Evolutionary conservation across 2,888 invertebrate genomes (phyloP).

Genomic region (Nezara viridula): DNA sequence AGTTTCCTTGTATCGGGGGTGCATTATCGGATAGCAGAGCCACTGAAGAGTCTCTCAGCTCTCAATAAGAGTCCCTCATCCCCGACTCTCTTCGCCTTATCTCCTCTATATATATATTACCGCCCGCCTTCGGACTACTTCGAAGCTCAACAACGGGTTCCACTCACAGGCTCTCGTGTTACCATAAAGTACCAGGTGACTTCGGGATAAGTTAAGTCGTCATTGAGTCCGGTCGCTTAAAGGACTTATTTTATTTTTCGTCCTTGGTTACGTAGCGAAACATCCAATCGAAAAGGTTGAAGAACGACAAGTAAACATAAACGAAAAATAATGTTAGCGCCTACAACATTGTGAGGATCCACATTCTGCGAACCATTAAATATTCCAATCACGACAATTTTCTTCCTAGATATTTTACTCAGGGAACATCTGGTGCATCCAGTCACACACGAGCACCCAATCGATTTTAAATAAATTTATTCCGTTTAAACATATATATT

Average conservation of each 20-base stretch:
- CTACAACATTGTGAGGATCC: background rate
- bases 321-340: background rate
- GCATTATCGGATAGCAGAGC: slow-evolving; percentile 17
- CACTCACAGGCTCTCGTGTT: background rate
- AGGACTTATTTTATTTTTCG: background rate
- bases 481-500: no score
- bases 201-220: slow-evolving; percentile 10
- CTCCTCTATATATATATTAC: background rate
- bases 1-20: slow-evolving; percentile 19
- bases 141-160: slow-evolving; percentile 16
- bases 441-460: no score
- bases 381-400: background rate
- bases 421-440: no score
- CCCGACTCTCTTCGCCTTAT: background rate
- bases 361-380: background rate
- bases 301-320: background rate
- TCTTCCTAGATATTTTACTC: no score
- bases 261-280: background rate
- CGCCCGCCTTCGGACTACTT: slow-evolving; percentile 3
- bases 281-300: background rate
- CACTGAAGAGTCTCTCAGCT: slow-evolving; percentile 35
- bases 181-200: background rate
- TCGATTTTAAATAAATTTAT: no score
- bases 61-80: background rate
- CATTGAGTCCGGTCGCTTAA: background rate